These are phyloP conservation scores for Parotocinclus haroldoi DNA, from an alignment of 2,797 vertebrate genomes.

Conservation along the genomic window DNA sequence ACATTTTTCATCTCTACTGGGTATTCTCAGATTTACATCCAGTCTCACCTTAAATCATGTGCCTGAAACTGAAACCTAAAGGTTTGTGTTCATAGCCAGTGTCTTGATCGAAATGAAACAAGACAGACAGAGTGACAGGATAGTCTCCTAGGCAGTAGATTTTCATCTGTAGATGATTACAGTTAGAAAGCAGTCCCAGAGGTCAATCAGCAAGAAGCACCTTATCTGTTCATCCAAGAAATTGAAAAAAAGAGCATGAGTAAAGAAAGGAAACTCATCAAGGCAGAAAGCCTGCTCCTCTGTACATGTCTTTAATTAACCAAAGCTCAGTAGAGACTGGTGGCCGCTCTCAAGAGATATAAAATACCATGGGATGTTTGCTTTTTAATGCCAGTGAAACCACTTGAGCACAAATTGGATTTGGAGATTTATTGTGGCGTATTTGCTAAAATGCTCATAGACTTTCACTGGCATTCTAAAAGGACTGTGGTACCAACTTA, in stretches of 20 bases:
- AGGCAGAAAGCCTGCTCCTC: slow-evolving; percentile 63
- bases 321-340: slow-evolving; percentile 58
- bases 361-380: too few species aligned
- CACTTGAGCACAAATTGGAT: too few species aligned
- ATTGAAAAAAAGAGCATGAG: slow-evolving; percentile 44
- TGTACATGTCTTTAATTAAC: slow-evolving; percentile 74
- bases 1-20: slow-evolving; percentile 15
- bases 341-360: slow-evolving; percentile 21
- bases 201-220: background rate
- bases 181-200: slow-evolving; percentile 16
- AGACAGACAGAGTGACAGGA: slow-evolving; percentile 1
- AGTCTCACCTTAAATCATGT: slow-evolving; percentile 16
- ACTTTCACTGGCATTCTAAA: too few species aligned
- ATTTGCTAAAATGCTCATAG: background rate
- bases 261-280: slow-evolving; percentile 56
- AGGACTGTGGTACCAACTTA: too few species aligned
- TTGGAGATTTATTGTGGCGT: slow-evolving; percentile 38
- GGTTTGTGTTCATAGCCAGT: slow-evolving; percentile 30
- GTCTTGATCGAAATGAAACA: slow-evolving; percentile 23
- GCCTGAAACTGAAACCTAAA: slow-evolving; percentile 13
- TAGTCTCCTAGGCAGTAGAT: slow-evolving; percentile 25
- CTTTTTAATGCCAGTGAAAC: too few species aligned
- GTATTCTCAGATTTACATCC: slow-evolving; percentile 25
- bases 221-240: slow-evolving; percentile 6
- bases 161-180: slow-evolving; percentile 26